A percentile compares a stretch with the other conserved stretches of the same genome.
These are phyloP conservation scores for Rotaria magnacalcarata DNA, from an alignment of 2,888 invertebrate species.

Conservation along the genomic window DNA sequence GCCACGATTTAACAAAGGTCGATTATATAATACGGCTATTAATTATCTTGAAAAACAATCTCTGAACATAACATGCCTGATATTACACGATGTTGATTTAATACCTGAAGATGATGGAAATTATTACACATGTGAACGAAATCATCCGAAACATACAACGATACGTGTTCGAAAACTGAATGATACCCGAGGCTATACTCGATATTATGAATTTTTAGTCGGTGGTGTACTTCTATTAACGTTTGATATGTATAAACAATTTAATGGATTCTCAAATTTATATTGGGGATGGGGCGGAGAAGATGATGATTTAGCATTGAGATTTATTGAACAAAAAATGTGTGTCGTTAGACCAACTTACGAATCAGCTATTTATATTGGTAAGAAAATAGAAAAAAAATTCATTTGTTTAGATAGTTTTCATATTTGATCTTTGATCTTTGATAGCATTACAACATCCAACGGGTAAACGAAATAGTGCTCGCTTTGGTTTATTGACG, in stretches of 20 bases:
- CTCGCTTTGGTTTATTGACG: neutral
- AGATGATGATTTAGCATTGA: conserved; percentile 43
- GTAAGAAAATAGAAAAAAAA: neutral
- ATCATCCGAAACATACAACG: conserved; percentile 39
- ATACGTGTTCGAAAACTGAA: neutral
- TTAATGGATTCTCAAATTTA: conserved; percentile 45
- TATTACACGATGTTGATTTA: conserved; percentile 46
- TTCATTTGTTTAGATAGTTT: too few relatives aligned
- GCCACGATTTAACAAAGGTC: conserved; percentile 38
- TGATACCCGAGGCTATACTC: neutral
- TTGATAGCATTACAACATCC: conserved; percentile 14
- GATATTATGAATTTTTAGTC: conserved; percentile 42
- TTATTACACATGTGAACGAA: conserved; percentile 71
- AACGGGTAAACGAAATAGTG: neutral
- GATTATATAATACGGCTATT: conserved; percentile 37
- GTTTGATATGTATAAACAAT: conserved; percentile 36
- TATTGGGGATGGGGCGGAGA: conserved; percentile 46
- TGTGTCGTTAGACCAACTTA: conserved; percentile 41
- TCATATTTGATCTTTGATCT: too few relatives aligned
- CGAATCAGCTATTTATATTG: conserved; percentile 9
- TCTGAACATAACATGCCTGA: conserved; percentile 37
- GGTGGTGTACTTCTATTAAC: conserved; percentile 43
- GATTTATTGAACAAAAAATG: conserved; percentile 35
- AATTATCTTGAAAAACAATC: conserved; percentile 28
- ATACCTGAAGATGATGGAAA: conserved; percentile 71